Conservation (phyloP, 2,113 vertebrate genomes). For the Mola mola region DNA sequence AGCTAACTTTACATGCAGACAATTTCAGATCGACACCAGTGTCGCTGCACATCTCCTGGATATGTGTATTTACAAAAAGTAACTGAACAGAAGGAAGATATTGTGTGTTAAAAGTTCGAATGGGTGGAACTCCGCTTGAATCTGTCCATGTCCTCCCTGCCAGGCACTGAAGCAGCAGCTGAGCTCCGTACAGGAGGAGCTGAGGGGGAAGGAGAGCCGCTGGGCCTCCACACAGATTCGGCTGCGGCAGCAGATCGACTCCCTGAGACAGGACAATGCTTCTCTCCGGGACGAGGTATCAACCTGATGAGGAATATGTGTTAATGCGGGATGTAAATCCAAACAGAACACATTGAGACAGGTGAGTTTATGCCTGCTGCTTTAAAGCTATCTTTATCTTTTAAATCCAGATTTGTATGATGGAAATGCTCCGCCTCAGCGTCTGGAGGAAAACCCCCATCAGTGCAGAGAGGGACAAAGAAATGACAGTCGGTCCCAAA, state of each 20-base stretch:
- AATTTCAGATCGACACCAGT: too few relatives aligned
- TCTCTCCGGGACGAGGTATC: constrained; percentile 86
- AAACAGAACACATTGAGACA: too few relatives aligned
- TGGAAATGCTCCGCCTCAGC: constrained; percentile 90
- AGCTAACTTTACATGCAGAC: too few relatives aligned
- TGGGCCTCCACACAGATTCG: constrained; percentile 88
- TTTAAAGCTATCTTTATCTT: not conserved
- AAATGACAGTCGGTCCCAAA: constrained; percentile 48
- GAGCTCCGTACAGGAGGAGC: constrained; percentile 88
- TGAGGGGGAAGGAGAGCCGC: constrained; percentile 89
- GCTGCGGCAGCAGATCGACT: constrained; percentile 88
- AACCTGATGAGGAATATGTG: not conserved
- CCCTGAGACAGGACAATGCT: constrained; percentile 85
- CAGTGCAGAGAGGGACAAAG: constrained; percentile 39
- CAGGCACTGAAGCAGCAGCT: constrained; percentile 91
- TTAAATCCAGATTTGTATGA: constrained; percentile 75
- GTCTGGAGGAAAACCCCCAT: constrained; percentile 86
- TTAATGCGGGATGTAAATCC: too few relatives aligned
- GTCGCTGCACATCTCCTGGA: too few relatives aligned
- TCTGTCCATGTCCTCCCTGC: not conserved
- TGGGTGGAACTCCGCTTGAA: not conserved
- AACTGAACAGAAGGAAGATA: not conserved
- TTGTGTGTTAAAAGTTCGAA: not conserved
- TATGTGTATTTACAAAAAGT: too few relatives aligned
- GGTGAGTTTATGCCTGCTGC: too few relatives aligned